These are phyloP conservation scores for Epistrophe grossulariae DNA, from an alignment of 2,888 invertebrate species.

Conservation along the genomic window DNA sequence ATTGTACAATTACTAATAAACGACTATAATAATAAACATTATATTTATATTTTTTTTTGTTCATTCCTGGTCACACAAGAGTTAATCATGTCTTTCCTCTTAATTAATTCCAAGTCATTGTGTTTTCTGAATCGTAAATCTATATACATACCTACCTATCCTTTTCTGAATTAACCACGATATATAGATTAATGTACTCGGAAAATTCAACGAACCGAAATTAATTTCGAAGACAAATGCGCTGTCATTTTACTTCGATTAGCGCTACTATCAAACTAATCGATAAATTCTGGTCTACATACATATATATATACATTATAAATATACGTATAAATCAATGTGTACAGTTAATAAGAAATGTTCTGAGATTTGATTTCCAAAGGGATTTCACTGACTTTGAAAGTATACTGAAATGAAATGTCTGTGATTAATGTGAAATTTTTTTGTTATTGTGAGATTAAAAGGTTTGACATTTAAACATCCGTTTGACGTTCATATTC, in stretches of 20 bases:
- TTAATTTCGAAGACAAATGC: constrained; percentile 53
- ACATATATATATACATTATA: background rate
- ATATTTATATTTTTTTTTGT: background rate
- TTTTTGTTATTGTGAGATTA: constrained; percentile 3
- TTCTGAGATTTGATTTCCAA: constrained; percentile 22
- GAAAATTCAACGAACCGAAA: constrained; percentile 33
- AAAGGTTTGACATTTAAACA: constrained; percentile 18
- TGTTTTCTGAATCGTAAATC: constrained; percentile 34
- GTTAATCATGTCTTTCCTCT: constrained; percentile 44
- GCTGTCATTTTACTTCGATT: constrained; percentile 45
- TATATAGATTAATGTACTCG: constrained; percentile 42
- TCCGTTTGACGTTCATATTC: background rate
- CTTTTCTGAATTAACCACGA: constrained; percentile 20
- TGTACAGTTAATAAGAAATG: background rate
- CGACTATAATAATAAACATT: background rate
- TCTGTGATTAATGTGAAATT: constrained; percentile 18
- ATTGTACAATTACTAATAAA: background rate
- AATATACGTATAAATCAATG: background rate
- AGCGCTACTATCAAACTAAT: constrained; percentile 44
- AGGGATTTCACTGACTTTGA: background rate
- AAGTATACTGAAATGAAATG: background rate
- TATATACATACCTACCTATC: constrained; percentile 15
- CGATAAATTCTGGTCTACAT: constrained; percentile 15
- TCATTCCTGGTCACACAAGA: background rate
- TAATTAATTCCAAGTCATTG: constrained; percentile 46